phyloP scores from a whole-genome alignment of 37 sponge, comb jelly and placozoan genomes.

The Beroe forskalii region DNA sequence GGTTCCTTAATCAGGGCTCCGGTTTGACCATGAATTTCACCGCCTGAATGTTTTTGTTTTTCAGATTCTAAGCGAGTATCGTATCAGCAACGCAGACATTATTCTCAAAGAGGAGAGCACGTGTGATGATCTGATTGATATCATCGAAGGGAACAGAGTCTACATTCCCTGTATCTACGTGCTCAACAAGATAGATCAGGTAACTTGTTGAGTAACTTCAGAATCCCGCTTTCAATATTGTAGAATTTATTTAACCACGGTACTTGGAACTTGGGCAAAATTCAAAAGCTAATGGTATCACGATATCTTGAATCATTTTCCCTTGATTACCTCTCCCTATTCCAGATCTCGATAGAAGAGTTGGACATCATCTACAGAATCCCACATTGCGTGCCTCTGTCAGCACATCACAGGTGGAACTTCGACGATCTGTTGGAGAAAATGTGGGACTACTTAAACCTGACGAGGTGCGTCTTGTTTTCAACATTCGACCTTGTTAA shows the following conservation, averaged over 20 bases:
- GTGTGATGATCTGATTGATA: slow-evolving; percentile 95
- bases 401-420: slow-evolving; percentile 99
- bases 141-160: slow-evolving; percentile 93
- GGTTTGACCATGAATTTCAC: no score
- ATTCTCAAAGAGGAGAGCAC: slow-evolving; percentile 92
- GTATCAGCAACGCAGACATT: slow-evolving; percentile 96
- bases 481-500: not conserved
- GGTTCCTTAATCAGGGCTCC: no score
- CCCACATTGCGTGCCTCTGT: slow-evolving; percentile 97
- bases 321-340: no score
- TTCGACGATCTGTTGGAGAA: slow-evolving; percentile 98
- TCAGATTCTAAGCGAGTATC: slow-evolving; percentile 87
- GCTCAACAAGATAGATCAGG: slow-evolving; percentile 99
- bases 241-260: not conserved
- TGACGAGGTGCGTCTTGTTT: slow-evolving; percentile 77
- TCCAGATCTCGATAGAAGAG: slow-evolving; percentile 74
- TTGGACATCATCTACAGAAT: slow-evolving; percentile 96
- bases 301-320: no score
- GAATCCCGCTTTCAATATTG: not conserved
- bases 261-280: no score
- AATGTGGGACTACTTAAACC: slow-evolving; percentile 93
- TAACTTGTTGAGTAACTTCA: slow-evolving; percentile 43
- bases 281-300: no score
- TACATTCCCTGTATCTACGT: slow-evolving; percentile 95
- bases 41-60: no score